Evolutionary conservation across 1,140 invertebrate genomes (phyloP), one percentile per base, ranked within the genome.

Genomic region (Caerostris extrusa): DNA sequence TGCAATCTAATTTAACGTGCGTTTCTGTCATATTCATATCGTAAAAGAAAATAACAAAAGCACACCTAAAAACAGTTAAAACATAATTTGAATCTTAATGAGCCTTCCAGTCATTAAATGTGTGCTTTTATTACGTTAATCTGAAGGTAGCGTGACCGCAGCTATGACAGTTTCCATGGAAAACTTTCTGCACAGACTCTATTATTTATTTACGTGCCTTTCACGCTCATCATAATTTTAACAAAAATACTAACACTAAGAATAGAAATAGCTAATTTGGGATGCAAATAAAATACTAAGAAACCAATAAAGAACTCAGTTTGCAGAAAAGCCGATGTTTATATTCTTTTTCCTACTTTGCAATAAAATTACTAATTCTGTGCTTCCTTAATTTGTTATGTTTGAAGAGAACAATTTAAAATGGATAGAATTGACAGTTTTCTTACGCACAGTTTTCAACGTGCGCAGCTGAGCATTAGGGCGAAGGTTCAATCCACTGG

Each of bases 111-210:
- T 77, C 34, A 50, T 77, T 77, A 77, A 77, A 77, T 12, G 8
- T 77, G 50, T 77, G 50, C 50, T 77, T 77, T 77, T 77, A 77
- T 77, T 77, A 77, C 34, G 34, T 12, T 77, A 77, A 77, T 77
- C 34, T 50, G 69, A 77, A 77, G 34, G 7, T 77, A 77, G 69
- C 69, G 69, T 77, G 69, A 77, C 69, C 50, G 34, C 34, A 50
- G 69, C 69, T 77, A 77, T 77, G 69, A 50, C 69, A 77, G 34
- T 77, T 77, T 53, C 69, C 19, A 77, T 77, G 69, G 69, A 50
- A 77, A 77, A 77, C 34, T 77, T 77, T 12, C 69, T 77, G 69
- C 19, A 12, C 50, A 77, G 34, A 77, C 34, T 12, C 69, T 50
- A 50, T 77, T 53, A 77, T 77, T 77, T 77, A 67, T 67, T 67